Base-by-base conservation (phyloP, 2,113 vertebrate species). In the Zosterops lateralis region DNA sequence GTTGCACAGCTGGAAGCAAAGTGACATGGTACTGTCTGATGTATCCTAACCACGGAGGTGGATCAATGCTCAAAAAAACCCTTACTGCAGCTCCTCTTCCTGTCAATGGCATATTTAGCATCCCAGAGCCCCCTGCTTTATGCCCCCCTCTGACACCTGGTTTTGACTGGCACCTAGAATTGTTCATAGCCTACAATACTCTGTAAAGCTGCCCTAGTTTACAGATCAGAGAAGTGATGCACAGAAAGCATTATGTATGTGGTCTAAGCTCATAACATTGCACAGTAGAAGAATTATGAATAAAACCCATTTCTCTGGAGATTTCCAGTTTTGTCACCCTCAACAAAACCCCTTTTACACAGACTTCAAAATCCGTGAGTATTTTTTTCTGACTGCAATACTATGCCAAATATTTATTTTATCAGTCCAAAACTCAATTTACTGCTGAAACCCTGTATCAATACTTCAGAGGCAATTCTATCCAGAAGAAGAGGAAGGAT, bases 381-480 rank as follows among this genome's bases (percentile, higher is more conserved):
- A 31, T 72, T 91, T 94, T 87, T 68, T 92, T 65, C 73, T 70
- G 40, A 75, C 56, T 50, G 77, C 62, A 79, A 58, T 61, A 57
- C 72, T 76, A 47, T 66, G 66, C 68, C 86, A 96, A 93, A 85
- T 82, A 89, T 88, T 93, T 88, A 90, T 77, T 92, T 95, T 87
- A 84, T 91, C 80, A 82, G 82, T 73, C 51, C 84, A 65, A 91
- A 94, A 82, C 71, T 84, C 87, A 89, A 89, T 95, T 94, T 93
- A 85, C 81, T 64, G 78, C 81, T 87, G 84, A 92, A 95, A 90
- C 9, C 26, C 70, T 68, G 16, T 71, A 84, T 61, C 53, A 91
- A 58, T 79, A 75, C 62, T 84, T 91, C 77, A 84, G 87, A 93
- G 34, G 22, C 84, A 91, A 88, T 84, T 68, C 78, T 92, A 54